phyloP scores from a whole-genome alignment of 2,888 invertebrate genomes.

The Monoplex corrugatus region DNA sequence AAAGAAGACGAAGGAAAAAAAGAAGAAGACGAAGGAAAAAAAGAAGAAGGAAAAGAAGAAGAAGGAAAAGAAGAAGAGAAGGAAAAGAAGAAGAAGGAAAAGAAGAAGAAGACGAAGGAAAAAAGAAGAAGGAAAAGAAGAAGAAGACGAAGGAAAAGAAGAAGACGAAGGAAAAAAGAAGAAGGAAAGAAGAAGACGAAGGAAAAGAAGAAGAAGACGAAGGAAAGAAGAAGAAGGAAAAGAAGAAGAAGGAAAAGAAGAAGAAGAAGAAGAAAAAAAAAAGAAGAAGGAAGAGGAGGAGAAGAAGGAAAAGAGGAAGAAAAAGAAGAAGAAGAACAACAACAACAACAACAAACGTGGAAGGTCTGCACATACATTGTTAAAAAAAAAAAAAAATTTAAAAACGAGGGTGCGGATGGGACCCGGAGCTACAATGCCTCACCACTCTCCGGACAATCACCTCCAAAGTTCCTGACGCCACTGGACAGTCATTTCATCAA shows the following conservation, averaged over 20 bases:
- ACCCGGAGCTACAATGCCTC: too few species aligned
- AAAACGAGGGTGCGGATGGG: too few species aligned
- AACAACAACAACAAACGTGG: too few species aligned
- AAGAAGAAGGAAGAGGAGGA: neutral
- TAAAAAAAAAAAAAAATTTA: too few species aligned
- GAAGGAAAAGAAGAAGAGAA: conserved; percentile 4
- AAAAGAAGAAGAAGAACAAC: too few species aligned
- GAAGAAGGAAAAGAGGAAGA: neutral
- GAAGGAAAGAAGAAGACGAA: neutral
- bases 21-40: too few species aligned
- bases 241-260: neutral
- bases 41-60: conserved; percentile 1
- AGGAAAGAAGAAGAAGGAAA: neutral
- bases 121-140: conserved; percentile 6
- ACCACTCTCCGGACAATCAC: too few species aligned
- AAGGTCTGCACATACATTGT: too few species aligned
- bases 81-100: conserved; percentile 13
- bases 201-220: neutral
- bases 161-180: neutral
- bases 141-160: neutral
- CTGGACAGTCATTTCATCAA: too few species aligned
- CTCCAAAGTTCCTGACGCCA: too few species aligned
- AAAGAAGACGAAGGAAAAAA: neutral
- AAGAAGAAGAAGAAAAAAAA: neutral
- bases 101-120: conserved; percentile 3